Evolutionary conservation across 2,113 vertebrate species (phyloP).

Genomic region (Jacana jacana): DNA sequence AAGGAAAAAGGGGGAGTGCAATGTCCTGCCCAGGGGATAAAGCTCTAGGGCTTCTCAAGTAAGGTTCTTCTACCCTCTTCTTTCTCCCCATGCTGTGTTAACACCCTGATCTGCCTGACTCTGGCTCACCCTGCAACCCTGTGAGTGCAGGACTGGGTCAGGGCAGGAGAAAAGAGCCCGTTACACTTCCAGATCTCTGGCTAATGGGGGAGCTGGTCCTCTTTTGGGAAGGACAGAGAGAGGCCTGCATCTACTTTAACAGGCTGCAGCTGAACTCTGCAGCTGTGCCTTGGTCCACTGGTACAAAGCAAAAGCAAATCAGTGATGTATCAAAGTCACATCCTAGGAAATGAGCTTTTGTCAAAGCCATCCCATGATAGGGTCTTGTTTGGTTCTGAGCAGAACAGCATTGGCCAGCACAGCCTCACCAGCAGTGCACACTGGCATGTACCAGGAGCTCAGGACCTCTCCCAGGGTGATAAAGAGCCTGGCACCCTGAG

Average conservation of each 20-base stretch:
- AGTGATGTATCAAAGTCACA: fast-evolving
- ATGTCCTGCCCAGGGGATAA: neutral
- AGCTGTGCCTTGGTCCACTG: neutral
- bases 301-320: neutral
- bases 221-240: neutral
- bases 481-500: neutral
- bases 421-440: neutral
- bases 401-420: neutral
- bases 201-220: neutral
- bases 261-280: neutral
- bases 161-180: neutral
- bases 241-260: neutral
- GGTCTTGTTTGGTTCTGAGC: neutral
- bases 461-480: neutral
- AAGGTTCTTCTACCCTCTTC: neutral
- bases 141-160: neutral
- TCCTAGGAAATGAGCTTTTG: neutral
- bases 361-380: no score
- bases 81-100: neutral
- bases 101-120: neutral
- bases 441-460: neutral
- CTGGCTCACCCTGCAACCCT: neutral
- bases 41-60: neutral
- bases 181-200: neutral
- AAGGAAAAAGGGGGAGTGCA: neutral